phyloP scores from a whole-genome alignment of 2,797 vertebrate species.

The Spinus olivaceus region DNA sequence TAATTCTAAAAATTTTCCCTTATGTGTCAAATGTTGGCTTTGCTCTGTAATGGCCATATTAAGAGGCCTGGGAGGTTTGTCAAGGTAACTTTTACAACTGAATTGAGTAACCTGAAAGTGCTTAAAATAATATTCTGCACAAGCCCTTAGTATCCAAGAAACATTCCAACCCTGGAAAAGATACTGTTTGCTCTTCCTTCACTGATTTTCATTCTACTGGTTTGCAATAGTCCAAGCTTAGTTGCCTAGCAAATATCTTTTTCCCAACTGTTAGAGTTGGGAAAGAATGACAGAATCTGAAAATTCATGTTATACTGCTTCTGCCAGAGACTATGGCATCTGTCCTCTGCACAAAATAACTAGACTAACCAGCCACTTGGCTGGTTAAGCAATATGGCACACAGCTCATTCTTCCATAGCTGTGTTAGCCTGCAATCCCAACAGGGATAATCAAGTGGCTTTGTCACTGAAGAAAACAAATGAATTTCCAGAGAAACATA shows the following conservation, averaged over 20 bases:
- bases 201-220: neutral
- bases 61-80: neutral
- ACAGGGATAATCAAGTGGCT: neutral
- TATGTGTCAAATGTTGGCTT: neutral
- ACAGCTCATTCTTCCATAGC: neutral
- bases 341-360: neutral
- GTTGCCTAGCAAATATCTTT: neutral
- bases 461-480: slow-evolving; percentile 25
- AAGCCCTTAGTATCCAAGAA: neutral
- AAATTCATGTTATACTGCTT: neutral
- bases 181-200: neutral
- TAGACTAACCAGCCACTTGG: neutral
- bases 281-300: neutral
- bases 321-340: neutral
- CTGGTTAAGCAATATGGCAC: neutral
- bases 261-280: neutral
- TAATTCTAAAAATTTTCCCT: neutral
- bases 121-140: neutral
- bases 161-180: neutral
- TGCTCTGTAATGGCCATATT: neutral
- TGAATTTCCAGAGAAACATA: neutral
- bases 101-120: neutral
- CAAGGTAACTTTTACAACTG: neutral
- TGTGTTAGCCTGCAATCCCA: neutral
- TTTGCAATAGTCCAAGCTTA: neutral